These are phyloP conservation scores for Anoplolepis gracilipes DNA, from an alignment of 1,140 invertebrate species.

Conservation along the genomic window DNA sequence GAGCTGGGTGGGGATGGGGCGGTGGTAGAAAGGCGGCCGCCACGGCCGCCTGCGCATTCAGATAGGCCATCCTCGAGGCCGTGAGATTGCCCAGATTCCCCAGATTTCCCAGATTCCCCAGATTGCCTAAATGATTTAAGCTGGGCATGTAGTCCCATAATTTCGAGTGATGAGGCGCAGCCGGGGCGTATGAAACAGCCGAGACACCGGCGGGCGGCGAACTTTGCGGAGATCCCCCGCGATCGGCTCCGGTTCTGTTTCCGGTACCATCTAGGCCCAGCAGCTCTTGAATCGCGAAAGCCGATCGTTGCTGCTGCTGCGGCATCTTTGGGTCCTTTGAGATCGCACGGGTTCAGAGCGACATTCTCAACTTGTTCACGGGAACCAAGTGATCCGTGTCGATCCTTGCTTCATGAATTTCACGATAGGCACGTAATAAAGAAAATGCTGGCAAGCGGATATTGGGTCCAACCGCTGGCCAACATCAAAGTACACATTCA, in stretches of 20 bases:
- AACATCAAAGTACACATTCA: slow-evolving; percentile 11
- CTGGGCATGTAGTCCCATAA: slow-evolving; percentile 85
- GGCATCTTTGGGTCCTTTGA: slow-evolving; percentile 86
- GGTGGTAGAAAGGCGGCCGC: slow-evolving; percentile 94
- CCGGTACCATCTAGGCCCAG: slow-evolving; percentile 89
- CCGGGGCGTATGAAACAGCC: slow-evolving; percentile 84
- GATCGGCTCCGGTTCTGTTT: slow-evolving; percentile 82
- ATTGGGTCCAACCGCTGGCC: neutral
- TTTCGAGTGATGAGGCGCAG: slow-evolving; percentile 84
- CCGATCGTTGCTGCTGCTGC: slow-evolving; percentile 94
- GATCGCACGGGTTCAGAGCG: slow-evolving; percentile 65
- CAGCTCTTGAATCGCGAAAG: slow-evolving; percentile 96
- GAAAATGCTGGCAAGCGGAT: no score
- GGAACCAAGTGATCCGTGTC: neutral
- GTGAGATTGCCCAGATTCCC: slow-evolving; percentile 85
- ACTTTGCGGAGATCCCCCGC: slow-evolving; percentile 82
- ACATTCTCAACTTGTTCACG: slow-evolving; percentile 52
- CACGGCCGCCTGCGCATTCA: slow-evolving; percentile 95
- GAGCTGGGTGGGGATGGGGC: slow-evolving; percentile 85
- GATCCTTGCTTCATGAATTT: neutral
- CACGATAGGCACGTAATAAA: neutral
- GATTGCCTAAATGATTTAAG: slow-evolving; percentile 82
- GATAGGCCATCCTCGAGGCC: slow-evolving; percentile 93
- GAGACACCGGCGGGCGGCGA: slow-evolving; percentile 86
- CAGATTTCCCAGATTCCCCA: slow-evolving; percentile 81